Conservation (phyloP, 2,888 invertebrate genomes). For the Athripsodes cinereus region DNA sequence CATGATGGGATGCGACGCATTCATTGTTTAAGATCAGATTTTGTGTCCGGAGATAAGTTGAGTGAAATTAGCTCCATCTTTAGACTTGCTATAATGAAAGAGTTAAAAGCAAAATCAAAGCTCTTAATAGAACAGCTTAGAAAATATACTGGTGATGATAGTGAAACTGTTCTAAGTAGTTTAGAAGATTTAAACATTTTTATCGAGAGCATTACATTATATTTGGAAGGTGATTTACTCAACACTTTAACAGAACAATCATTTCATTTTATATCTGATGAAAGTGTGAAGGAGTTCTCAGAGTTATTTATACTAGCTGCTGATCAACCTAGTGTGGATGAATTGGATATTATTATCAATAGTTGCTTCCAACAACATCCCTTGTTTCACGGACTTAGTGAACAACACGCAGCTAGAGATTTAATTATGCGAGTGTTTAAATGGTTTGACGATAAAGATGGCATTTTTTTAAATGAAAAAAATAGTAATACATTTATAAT, state of each 20-base stretch:
- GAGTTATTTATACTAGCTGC: not conserved
- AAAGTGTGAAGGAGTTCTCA: not conserved
- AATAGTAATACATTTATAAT: not conserved
- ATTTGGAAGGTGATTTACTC: not conserved
- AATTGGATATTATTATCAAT: not conserved
- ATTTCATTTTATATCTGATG: not conserved
- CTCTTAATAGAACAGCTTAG: not conserved
- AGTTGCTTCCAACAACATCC: not conserved
- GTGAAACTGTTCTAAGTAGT: not conserved
- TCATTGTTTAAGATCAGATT: not conserved
- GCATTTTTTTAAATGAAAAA: not conserved
- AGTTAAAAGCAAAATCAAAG: not conserved
- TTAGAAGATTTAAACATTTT: not conserved
- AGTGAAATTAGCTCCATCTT: not conserved
- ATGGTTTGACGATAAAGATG: not conserved
- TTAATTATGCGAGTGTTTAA: not conserved
- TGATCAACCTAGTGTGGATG: not conserved
- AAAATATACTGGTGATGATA: not conserved
- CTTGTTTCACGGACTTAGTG: not conserved
- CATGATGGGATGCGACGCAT: not conserved
- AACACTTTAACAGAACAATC: not conserved
- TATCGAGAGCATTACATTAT: not conserved
- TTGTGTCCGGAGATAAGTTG: not conserved
- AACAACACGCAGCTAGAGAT: not conserved
- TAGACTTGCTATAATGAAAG: not conserved